Base-by-base conservation (phyloP, 2,797 vertebrate genomes). In the Pseudopleuronectes americanus region DNA sequence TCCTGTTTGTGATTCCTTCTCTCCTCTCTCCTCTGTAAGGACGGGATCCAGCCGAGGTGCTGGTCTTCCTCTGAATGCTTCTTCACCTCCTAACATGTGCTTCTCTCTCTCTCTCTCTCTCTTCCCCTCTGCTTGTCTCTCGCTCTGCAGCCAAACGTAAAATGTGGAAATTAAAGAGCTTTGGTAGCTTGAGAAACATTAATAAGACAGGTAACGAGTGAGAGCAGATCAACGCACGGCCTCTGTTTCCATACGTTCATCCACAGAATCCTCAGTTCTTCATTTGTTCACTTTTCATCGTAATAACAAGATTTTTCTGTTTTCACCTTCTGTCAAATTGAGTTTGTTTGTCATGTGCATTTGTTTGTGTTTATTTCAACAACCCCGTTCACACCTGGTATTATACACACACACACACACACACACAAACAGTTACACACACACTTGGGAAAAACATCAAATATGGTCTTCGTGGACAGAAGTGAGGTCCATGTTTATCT, bases 131-230 rank as follows among this genome's bases (percentile, higher is more conserved):
- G 76, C 90, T 91, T 76, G 74, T 91, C 89, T 91, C 80, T 92
- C 16, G 69, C 89, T 88, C 89, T 70, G 88, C 96, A 99, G 97
- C 97, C 94, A 99, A 98, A 91, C 97, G 97, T 95, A 99, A 98
- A 98, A 98, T 99, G 97, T 99, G 97, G 97, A 99, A 99, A 93
- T 95, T 99, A 96, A 99, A 99, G 95, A 97, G 97, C 95, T 98
- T 99, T 96, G 97, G 97, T 99, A 99, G 97, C 96, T 97, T 99
- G 96, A 97, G 97, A 97, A 99, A 98, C 96, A 97, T 99, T 96
- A 98, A 98, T 96, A 98, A 97, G 96, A 97, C 97, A 99, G 97
- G 97, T 99, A 99, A 98, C 84, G 92, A 93, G 75, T 64, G 79
- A 76, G 71, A 75, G 41, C 13, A 68, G 17, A 21, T 83, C 68